These are phyloP conservation scores for Eleutherodactylus coqui DNA, from an alignment of 2,797 vertebrate species.

Conservation along the genomic window DNA sequence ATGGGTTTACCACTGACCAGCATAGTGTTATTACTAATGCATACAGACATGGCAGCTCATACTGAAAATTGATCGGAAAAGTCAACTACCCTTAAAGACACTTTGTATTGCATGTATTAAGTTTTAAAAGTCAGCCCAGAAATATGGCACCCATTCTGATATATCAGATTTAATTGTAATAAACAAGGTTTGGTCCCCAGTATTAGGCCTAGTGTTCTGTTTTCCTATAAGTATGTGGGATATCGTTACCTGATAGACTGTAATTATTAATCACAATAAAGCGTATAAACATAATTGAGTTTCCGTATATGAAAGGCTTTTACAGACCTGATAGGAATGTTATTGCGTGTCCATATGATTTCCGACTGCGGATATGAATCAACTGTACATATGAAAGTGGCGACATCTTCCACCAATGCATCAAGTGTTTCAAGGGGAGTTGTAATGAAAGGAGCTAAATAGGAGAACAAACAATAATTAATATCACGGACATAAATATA, in stretches of 20 bases:
- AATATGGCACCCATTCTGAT: no score
- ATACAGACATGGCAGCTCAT: no score
- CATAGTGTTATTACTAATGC: no score
- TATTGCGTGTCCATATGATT: constrained; percentile 94
- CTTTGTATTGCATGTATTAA: no score
- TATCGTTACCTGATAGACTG: neutral
- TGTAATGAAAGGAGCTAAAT: constrained; percentile 86
- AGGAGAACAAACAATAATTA: neutral
- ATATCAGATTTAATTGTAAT: no score
- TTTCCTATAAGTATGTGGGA: neutral
- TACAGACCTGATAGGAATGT: constrained; percentile 90
- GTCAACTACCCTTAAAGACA: no score
- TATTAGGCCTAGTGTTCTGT: no score
- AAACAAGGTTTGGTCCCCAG: no score
- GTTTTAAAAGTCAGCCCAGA: no score
- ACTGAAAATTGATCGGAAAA: no score
- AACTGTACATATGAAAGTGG: constrained; percentile 94
- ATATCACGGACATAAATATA: constrained; percentile 5
- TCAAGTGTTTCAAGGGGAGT: constrained; percentile 93
- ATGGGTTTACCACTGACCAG: no score
- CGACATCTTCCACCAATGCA: constrained; percentile 87
- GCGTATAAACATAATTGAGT: neutral
- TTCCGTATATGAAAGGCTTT: neutral
- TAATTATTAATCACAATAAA: neutral
- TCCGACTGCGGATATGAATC: constrained; percentile 89